Evolutionary conservation across 2,888 invertebrate species (phyloP).

Genomic region (Terebella lapidaria): DNA sequence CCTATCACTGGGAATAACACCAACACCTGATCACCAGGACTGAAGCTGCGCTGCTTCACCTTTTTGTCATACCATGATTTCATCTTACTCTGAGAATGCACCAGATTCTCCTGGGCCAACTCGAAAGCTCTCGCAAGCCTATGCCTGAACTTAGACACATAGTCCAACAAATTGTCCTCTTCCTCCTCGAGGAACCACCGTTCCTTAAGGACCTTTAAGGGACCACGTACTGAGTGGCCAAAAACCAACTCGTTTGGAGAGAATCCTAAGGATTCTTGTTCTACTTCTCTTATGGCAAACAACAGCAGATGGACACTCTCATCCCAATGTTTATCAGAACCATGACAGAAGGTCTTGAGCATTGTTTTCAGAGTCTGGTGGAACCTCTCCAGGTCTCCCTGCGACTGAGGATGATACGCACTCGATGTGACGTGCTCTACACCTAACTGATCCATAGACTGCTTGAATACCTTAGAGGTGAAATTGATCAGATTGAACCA

Average conservation of each 20-base stretch:
- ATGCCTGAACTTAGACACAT: not conserved
- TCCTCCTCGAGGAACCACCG: not conserved
- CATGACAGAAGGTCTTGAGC: not conserved
- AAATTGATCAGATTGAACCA: not conserved
- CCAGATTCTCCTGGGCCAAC: not conserved
- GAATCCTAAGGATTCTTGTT: slow-evolving; percentile 11
- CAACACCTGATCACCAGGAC: not conserved
- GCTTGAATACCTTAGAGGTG: not conserved
- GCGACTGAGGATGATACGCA: not conserved
- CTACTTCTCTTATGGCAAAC: slow-evolving; percentile 11
- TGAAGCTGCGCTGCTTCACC: not conserved
- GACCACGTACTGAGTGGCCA: not conserved
- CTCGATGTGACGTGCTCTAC: too few species aligned
- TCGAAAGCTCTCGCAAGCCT: not conserved
- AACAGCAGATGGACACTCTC: slow-evolving; percentile 9
- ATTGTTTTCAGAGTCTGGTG: not conserved
- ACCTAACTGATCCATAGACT: not conserved
- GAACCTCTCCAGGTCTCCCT: not conserved
- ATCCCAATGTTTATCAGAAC: slow-evolving; percentile 12
- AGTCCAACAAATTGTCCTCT: not conserved
- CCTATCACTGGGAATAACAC: not conserved
- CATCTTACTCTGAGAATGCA: not conserved
- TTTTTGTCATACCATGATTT: not conserved
- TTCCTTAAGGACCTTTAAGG: not conserved
- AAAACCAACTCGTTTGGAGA: slow-evolving; percentile 12